Percentiles rank a stretch among this genome's conserved stretches.
These are phyloP conservation scores for Goniozus legneri DNA, from an alignment of 1,140 invertebrate genomes.

Conservation along the genomic window DNA sequence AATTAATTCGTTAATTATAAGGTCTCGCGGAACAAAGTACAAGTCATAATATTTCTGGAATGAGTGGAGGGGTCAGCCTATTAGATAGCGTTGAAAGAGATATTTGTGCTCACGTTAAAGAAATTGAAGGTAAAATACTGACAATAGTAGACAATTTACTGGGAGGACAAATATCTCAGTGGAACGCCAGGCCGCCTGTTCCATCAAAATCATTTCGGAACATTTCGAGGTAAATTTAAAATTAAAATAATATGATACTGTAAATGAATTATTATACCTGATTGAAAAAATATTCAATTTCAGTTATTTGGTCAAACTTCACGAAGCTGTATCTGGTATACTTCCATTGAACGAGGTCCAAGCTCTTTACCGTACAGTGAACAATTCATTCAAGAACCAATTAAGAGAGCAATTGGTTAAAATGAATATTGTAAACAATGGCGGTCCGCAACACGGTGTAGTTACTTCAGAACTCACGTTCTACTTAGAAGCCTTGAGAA, in stretches of 20 bases:
- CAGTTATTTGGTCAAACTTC: conserved; percentile 85
- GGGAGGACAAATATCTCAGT: conserved; percentile 70
- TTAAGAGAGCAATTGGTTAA: conserved; percentile 78
- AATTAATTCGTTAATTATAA: conserved; percentile 10
- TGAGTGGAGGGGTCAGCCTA: conserved; percentile 44
- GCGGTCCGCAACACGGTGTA: conserved; percentile 92
- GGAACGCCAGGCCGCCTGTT: conserved; percentile 93
- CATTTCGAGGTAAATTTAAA: conserved; percentile 65
- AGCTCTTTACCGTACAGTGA: conserved; percentile 78
- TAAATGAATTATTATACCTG: conserved; percentile 4
- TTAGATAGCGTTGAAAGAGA: conserved; percentile 73
- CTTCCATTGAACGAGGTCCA: conserved; percentile 70
- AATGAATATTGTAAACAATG: conserved; percentile 90
- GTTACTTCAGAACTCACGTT: conserved; percentile 94
- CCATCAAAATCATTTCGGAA: conserved; percentile 89
- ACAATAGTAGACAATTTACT: conserved; percentile 83
- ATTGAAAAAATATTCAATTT: conserved; percentile 37
- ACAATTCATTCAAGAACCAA: conserved; percentile 83
- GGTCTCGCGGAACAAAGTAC: conserved; percentile 41
- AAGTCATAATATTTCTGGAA: conserved; percentile 33
- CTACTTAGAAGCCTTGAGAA: conserved; percentile 88
- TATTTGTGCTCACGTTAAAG: conserved; percentile 83
- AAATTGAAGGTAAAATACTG: conserved; percentile 89
- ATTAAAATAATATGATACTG: not conserved
- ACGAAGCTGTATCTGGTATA: conserved; percentile 84